A percentile compares a stretch with the other conserved stretches of the same genome.
These are phyloP conservation scores for Euspilapteryx auroguttella DNA, from an alignment of 2,888 invertebrate species.

Conservation along the genomic window DNA sequence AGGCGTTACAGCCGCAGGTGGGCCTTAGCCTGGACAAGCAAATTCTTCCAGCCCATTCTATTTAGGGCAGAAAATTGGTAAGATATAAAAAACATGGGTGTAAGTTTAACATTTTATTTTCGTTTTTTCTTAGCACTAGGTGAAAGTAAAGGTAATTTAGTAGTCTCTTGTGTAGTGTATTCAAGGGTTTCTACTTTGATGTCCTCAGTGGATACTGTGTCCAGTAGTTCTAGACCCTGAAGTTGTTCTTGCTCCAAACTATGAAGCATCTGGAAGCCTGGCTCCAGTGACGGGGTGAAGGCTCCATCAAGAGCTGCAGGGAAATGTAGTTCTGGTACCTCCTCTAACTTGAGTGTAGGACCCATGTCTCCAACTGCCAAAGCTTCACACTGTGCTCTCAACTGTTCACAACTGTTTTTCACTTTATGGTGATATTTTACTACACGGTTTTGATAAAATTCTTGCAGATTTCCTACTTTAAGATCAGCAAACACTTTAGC, in stretches of 20 bases:
- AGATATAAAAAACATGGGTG: no score
- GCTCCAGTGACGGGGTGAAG: conserved; percentile 62
- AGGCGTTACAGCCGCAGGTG: no score
- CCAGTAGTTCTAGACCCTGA: conserved; percentile 41
- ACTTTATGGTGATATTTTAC: conserved; percentile 36
- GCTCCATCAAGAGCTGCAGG: conserved; percentile 50
- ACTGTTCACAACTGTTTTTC: conserved; percentile 27
- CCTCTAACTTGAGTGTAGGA: conserved; percentile 41
- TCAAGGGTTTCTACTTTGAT: conserved; percentile 47
- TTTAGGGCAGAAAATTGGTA: no score
- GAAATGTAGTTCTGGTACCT: conserved; percentile 56
- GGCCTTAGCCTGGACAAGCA: no score
- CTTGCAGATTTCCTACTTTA: conserved; percentile 38
- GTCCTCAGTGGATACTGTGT: conserved; percentile 35
- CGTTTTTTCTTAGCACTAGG: conserved; percentile 46
- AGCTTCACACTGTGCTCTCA: conserved; percentile 28
- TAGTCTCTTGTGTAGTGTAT: conserved; percentile 32
- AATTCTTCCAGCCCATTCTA: no score
- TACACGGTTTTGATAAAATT: conserved; percentile 42
- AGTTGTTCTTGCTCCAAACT: conserved; percentile 64
- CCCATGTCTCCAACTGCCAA: conserved; percentile 32
- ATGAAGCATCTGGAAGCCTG: conserved; percentile 68
- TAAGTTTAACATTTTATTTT: conserved; percentile 35
- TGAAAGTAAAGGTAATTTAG: conserved; percentile 28
- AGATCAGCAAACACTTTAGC: conserved; percentile 49